Base-by-base conservation (phyloP, 2,797 vertebrate genomes). In the Furcifer pardalis region DNA sequence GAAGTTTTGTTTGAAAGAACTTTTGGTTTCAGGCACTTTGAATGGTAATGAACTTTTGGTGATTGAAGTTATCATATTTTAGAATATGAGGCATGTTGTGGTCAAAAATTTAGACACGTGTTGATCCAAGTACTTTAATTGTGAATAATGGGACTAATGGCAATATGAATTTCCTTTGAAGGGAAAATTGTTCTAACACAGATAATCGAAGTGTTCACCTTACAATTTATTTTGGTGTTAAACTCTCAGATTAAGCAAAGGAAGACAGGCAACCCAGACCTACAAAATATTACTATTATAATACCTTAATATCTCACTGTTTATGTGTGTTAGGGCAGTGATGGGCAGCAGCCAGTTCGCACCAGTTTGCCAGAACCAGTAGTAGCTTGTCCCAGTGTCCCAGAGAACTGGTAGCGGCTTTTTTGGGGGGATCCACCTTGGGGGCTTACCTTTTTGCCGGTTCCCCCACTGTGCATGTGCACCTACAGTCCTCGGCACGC, bases 1-100 rank as follows among this genome's bases (percentile, higher is more conserved):
- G 35, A 56, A n/a, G 89, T 63, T 86, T 84, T 74, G 69, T 72
- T 32, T 60, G 84, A 82, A 78, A 40, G 71, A 68, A 87, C 86
- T 66, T 84, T 46, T 91, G 71, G 74, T 92, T 92, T 89, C 4
- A 37, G 77, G 59, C 27, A 80, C 25, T 6, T 84, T 60, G 72
- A 79, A 49, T 78, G 12, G 56, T 73, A 74, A 0, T 0, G 7
- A 69, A 32, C 72, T 81, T 84, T 17, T 71, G 74, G 69, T 86
- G 89, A 40, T 40, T 78, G 2, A 40, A 21, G 5, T 56, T 77
- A 0, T 23, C 59, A 75, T 83, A 71, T 21, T 68, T 42, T 7
- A 88, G 83, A 75, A 83, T 0, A 2, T 77, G 83, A 77, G 84
- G 62, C 74, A 81, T 81, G 3, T 21, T 35, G 13, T 49, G 69